Evolutionary conservation across 2,113 vertebrate species (phyloP).

Genomic region (Chloroceryle aenea): DNA sequence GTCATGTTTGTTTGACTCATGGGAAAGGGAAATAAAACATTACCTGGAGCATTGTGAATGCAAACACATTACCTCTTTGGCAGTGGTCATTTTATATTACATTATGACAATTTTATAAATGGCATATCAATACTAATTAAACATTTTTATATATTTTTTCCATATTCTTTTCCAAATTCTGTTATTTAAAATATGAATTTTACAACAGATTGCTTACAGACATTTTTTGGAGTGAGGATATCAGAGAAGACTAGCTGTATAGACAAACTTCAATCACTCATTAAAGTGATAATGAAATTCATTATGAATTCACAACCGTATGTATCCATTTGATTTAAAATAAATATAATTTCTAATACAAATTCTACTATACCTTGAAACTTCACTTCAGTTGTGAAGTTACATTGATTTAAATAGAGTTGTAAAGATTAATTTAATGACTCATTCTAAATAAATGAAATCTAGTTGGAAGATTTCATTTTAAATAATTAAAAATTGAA

Average conservation of each 20-base stretch:
- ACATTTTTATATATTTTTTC: background rate
- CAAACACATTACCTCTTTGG: background rate
- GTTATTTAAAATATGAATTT: background rate
- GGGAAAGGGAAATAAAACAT: constrained; percentile 46
- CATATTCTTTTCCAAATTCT: background rate
- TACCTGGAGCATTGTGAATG: background rate
- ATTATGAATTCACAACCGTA: background rate
- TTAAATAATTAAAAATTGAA: background rate
- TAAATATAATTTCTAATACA: background rate
- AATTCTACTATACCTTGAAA: background rate
- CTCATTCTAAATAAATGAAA: background rate
- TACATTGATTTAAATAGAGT: background rate
- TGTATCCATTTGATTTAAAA: background rate
- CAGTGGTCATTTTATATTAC: constrained; percentile 17
- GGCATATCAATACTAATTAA: background rate
- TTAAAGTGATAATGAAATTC: background rate
- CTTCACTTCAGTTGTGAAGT: background rate
- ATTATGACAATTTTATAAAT: constrained; percentile 18
- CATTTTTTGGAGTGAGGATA: background rate
- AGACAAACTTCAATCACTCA: background rate
- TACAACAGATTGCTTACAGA: background rate
- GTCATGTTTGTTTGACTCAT: constrained; percentile 22
- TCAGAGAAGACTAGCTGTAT: background rate
- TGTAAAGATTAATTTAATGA: background rate
- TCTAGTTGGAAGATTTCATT: background rate